These are phyloP conservation scores for Calonectris borealis DNA, from an alignment of 2,113 vertebrate genomes.

Conservation along the genomic window DNA sequence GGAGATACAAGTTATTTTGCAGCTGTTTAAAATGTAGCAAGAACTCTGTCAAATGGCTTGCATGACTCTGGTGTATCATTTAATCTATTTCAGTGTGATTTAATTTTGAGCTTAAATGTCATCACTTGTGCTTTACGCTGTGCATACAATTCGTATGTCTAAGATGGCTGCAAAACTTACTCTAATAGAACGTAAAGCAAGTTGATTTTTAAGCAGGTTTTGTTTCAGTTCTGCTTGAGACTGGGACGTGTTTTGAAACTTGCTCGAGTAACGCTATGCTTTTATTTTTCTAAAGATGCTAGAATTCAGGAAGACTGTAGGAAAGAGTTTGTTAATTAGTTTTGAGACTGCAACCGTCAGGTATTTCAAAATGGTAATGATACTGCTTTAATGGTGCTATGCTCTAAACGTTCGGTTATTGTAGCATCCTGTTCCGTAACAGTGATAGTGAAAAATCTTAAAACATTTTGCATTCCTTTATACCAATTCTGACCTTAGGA, in stretches of 20 bases:
- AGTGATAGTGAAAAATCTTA: fast-evolving
- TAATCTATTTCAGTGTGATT: background rate
- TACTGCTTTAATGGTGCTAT: background rate
- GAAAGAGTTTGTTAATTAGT: background rate
- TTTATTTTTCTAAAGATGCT: background rate
- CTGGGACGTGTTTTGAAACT: background rate
- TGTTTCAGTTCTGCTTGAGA: background rate
- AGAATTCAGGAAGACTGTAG: background rate
- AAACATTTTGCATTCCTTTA: background rate
- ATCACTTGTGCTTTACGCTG: fast-evolving
- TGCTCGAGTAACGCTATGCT: background rate
- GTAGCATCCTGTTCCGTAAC: background rate
- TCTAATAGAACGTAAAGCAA: background rate
- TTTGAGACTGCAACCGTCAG: background rate
- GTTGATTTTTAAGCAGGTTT: background rate
- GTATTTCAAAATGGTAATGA: background rate
- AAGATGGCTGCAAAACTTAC: background rate
- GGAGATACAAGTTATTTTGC: background rate
- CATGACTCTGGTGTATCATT: background rate
- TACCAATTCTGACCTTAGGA: background rate
- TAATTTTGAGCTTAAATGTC: fast-evolving
- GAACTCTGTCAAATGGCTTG: background rate
- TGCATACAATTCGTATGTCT: fast-evolving
- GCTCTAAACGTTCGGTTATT: background rate
- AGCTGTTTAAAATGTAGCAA: background rate